These are phyloP conservation scores for Nibea coibor DNA, from an alignment of 2,113 vertebrate genomes.

Conservation along the genomic window DNA sequence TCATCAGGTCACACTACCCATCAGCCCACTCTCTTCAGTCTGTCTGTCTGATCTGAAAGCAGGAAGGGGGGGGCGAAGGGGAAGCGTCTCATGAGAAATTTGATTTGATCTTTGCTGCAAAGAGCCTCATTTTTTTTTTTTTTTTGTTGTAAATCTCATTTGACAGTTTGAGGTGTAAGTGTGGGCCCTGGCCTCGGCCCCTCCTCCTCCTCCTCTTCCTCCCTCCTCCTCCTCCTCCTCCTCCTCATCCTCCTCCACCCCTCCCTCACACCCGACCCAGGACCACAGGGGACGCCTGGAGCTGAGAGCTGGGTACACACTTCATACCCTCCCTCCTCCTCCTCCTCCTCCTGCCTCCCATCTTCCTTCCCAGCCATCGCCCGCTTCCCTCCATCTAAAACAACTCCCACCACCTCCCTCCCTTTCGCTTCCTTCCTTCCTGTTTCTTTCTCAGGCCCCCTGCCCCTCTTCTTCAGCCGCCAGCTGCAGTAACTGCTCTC, in stretches of 20 bases:
- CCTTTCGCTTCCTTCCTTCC: conserved; percentile 54
- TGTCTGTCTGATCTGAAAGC: conserved; percentile 23
- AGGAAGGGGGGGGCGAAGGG: background rate
- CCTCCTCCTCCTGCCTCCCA: conserved; percentile 24
- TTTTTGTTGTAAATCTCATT: conserved; percentile 86
- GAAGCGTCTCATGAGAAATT: conserved; percentile 3
- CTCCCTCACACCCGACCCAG: conserved; percentile 86
- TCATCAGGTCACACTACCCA: conserved; percentile 51
- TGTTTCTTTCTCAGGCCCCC: conserved; percentile 45
- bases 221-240: conserved; percentile 72
- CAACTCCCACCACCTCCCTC: conserved; percentile 5
- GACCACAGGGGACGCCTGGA: conserved; percentile 88
- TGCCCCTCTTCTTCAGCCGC: background rate
- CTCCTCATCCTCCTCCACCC: conserved; percentile 74
- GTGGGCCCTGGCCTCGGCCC: conserved; percentile 62
- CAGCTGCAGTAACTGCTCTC: conserved; percentile 43
- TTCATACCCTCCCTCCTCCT: conserved; percentile 31
- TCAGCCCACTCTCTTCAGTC: conserved; percentile 28
- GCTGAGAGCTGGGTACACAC: conserved; percentile 87
- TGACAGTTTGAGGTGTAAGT: conserved; percentile 92
- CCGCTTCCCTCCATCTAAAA: conserved; percentile 61
- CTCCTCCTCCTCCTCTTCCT: conserved; percentile 61
- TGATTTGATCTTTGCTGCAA: conserved; percentile 26
- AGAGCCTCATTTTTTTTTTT: conserved; percentile 43
- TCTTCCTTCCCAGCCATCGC: conserved; percentile 75